Base-by-base conservation (phyloP, 1,140 invertebrate genomes). In the Patella vulgata region DNA sequence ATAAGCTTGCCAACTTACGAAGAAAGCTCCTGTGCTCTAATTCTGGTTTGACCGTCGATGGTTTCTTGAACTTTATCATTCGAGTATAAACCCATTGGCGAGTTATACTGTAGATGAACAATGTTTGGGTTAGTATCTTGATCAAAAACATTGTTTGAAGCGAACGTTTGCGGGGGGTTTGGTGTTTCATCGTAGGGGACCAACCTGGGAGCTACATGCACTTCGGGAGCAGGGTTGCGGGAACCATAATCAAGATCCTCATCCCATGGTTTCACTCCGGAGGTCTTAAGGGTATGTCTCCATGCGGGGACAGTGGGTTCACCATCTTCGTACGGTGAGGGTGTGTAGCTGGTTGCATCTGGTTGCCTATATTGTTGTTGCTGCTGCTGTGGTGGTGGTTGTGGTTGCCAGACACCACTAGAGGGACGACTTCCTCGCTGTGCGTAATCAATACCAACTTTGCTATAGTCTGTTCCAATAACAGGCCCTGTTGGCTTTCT, bases 21-120 rank as follows among this genome's bases (percentile, higher is more conserved):
- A 44, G 48, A 30, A 47, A 59, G 42, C 36, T 43, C 61, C 39
- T 47, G 63, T n/a, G 61, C 42, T 36, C 56, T 17, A 59, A 59
- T 72, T 55, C 69, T 58, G 27, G 72, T 76, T 70, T 98, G 95
- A 21, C 93, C 93, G 23, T 92, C 91, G 40, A 96, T 88, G 3
- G 95, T 96, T 85, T 98, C 95, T 50, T 93, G 92, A 74, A 98
- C 96, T 59, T 92, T 95, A 84, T 96, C 91, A 83, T 96, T 94
- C 77, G 94, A 96, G 88, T 98, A 98, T 75, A 98, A 90, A 62
- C 91, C 92, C 66, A 97, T 91, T 27, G 96, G 96, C 47, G 92
- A 93, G 86, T 98, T 98, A 87, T 97, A 98, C 85, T 97, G 95
- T 53, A 78, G 67, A 61, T 81, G 79, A 43, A 81, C 71, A 46